phyloP scores from a whole-genome alignment of 2,113 vertebrate genomes.

The Strix aluco region DNA sequence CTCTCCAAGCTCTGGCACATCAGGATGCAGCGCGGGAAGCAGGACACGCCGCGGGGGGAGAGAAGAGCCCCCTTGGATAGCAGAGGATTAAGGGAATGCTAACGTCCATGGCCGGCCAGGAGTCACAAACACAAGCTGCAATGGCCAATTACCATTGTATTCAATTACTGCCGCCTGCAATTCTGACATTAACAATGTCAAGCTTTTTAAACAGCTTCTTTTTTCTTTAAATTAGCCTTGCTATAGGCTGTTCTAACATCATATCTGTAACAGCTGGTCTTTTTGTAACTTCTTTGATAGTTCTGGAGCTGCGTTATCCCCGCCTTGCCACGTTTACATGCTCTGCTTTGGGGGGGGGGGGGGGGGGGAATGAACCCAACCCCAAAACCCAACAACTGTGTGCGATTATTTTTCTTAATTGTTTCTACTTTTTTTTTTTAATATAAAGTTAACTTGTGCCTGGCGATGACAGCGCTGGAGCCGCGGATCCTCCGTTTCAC shows the following conservation, averaged over 20 bases:
- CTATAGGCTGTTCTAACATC: neutral
- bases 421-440: neutral
- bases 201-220: neutral
- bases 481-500: neutral
- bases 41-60: neutral
- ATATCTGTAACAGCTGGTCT: neutral
- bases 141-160: neutral
- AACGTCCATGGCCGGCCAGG: neutral
- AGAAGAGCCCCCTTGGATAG: conserved; percentile 11
- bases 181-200: neutral
- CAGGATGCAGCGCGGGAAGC: conserved; percentile 5
- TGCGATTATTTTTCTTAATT: neutral
- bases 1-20: conserved; percentile 59
- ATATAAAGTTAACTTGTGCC: neutral
- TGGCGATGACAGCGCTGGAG: conserved; percentile 9
- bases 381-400: neutral
- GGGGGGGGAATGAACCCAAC: neutral
- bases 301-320: neutral
- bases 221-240: neutral
- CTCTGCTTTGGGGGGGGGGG: neutral
- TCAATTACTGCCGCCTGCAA: neutral
- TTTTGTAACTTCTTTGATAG: neutral
- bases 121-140: conserved; percentile 21
- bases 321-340: neutral
- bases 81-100: conserved; percentile 30